Conservation (phyloP, 2,888 invertebrate species). For the Sturmia bella region DNA sequence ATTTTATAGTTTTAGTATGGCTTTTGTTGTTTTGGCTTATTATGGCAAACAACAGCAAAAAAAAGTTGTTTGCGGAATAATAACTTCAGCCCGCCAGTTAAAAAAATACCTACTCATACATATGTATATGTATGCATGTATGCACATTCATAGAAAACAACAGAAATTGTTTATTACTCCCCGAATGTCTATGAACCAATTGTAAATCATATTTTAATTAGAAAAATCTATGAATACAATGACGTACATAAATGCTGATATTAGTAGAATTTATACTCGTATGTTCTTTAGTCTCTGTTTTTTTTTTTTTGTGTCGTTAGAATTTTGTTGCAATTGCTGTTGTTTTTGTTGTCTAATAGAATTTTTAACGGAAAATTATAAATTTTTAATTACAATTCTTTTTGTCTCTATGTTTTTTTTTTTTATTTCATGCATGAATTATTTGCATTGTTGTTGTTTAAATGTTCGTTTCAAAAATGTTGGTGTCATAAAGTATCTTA, state of each 20-base stretch:
- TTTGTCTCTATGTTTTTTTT: not conserved
- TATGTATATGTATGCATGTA: no score
- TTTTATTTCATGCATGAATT: slow-evolving; percentile 41
- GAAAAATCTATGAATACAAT: slow-evolving; percentile 70
- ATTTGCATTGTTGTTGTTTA: slow-evolving; percentile 50
- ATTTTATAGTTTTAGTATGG: slow-evolving; percentile 58
- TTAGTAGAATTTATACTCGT: slow-evolving; percentile 48
- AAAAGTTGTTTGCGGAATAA: slow-evolving; percentile 31
- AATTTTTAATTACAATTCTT: slow-evolving; percentile 63
- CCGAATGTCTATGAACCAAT: slow-evolving; percentile 65
- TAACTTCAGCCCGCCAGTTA: slow-evolving; percentile 49
- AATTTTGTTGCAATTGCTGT: slow-evolving; percentile 41
- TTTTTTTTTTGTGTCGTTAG: slow-evolving; percentile 47
- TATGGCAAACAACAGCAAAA: slow-evolving; percentile 20
- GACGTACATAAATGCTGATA: slow-evolving; percentile 62
- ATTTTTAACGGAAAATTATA: slow-evolving; percentile 68
- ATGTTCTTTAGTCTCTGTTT: slow-evolving; percentile 19
- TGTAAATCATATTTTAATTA: slow-evolving; percentile 70
- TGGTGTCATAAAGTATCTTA: slow-evolving; percentile 49
- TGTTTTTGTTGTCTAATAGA: slow-evolving; percentile 43
- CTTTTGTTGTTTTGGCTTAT: slow-evolving; percentile 63
- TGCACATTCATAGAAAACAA: slow-evolving; percentile 31
- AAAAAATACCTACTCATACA: slow-evolving; percentile 6
- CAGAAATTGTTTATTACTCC: slow-evolving; percentile 48
- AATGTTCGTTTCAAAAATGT: slow-evolving; percentile 28